These are phyloP conservation scores for Ahaetulla prasina DNA, from an alignment of 2,113 vertebrate species.

Conservation along the genomic window DNA sequence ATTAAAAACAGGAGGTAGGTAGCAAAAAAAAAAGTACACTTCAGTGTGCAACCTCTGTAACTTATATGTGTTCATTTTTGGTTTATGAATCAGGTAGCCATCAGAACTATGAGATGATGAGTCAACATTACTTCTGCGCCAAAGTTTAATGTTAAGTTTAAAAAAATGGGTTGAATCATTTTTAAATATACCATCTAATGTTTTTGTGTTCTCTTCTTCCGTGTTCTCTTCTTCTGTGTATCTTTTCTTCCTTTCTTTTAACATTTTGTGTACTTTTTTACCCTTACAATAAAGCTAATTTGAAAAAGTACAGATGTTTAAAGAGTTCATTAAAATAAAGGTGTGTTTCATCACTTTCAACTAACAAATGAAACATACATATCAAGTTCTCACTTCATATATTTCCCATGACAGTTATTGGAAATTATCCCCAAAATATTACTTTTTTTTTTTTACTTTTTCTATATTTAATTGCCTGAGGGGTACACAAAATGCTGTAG, in stretches of 20 bases:
- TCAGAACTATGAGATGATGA: background rate
- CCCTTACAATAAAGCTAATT: background rate
- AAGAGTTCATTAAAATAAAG: slow-evolving; percentile 6
- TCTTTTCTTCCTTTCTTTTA: background rate
- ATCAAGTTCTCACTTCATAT: slow-evolving; percentile 6
- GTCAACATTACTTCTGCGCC: background rate
- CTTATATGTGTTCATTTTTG: background rate
- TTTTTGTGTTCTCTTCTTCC: background rate
- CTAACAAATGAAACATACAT: background rate
- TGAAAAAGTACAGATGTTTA: background rate
- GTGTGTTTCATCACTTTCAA: background rate
- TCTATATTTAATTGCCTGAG: background rate
- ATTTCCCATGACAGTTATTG: background rate
- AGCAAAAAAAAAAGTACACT: background rate
- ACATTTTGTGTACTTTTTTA: background rate
- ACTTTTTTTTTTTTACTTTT: background rate
- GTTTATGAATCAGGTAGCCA: background rate
- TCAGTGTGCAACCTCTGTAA: background rate
- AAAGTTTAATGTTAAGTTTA: background rate
- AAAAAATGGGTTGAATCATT: background rate
- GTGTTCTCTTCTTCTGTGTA: background rate
- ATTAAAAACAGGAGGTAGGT: background rate
- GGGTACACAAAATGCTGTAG: background rate
- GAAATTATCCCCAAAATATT: background rate
- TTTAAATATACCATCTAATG: background rate